These are phyloP conservation scores for Thalassophryne amazonica DNA, from an alignment of 2,797 vertebrate genomes.

Conservation along the genomic window DNA sequence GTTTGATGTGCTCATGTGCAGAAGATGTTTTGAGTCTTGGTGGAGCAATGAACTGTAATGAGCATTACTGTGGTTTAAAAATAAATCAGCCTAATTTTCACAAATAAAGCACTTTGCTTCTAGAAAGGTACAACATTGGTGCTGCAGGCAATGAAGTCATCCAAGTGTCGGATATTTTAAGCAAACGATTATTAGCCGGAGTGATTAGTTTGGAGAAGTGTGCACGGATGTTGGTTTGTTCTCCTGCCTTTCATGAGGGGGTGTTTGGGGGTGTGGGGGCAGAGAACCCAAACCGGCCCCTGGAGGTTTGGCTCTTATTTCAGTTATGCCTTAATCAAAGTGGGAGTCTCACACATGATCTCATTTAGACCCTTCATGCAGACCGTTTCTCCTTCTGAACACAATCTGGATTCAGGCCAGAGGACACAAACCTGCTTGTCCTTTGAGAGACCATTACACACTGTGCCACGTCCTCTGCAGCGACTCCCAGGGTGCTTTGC, in stretches of 20 bases:
- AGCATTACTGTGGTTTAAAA: not conserved
- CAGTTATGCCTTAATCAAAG: slow-evolving; percentile 76
- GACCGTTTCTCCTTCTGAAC: slow-evolving; percentile 52
- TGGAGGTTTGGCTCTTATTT: slow-evolving; percentile 51
- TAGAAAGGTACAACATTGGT: slow-evolving; percentile 9
- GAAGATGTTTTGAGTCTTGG: no score
- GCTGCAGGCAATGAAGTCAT: slow-evolving; percentile 1
- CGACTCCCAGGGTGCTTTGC: slow-evolving; percentile 10
- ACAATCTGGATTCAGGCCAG: slow-evolving; percentile 58
- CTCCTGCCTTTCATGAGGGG: slow-evolving; percentile 47
- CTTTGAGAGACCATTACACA: slow-evolving; percentile 50
- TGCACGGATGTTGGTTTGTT: slow-evolving; percentile 33
- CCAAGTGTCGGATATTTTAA: slow-evolving; percentile 16
- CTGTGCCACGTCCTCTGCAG: slow-evolving; percentile 30
- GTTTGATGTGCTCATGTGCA: no score
- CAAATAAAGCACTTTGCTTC: not conserved
- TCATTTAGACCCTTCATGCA: slow-evolving; percentile 64
- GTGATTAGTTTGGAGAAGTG: slow-evolving; percentile 46
- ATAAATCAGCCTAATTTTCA: slow-evolving; percentile 4
- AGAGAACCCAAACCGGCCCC: slow-evolving; percentile 42
- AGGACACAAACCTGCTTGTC: slow-evolving; percentile 49
- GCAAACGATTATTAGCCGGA: slow-evolving; percentile 25
- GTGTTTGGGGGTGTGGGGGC: slow-evolving; percentile 18
- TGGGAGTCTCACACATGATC: slow-evolving; percentile 72
- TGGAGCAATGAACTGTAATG: no score